A percentile compares a stretch with the other conserved stretches of the same genome.
phyloP scores from a whole-genome alignment of 2,113 vertebrate genomes.

The Thymallus thymallus region DNA sequence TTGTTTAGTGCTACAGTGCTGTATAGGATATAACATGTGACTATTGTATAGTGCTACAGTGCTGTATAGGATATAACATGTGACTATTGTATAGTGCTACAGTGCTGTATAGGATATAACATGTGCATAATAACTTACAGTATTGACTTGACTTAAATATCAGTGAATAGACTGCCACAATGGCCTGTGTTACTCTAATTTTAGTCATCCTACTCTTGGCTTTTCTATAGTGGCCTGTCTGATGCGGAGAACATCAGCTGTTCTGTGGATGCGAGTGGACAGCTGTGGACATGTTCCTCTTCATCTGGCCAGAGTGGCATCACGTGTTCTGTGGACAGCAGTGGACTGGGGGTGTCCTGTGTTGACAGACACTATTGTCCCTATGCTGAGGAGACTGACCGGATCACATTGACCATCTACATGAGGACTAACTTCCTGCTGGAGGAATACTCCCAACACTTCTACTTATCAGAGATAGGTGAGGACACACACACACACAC shows the following conservation, averaged over 20 bases:
- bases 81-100: too few relatives aligned
- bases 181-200: too few relatives aligned
- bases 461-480: conserved; percentile 65
- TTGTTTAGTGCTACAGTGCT: too few relatives aligned
- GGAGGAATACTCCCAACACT: conserved; percentile 49
- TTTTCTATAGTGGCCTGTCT: conserved; percentile 6
- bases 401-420: conserved; percentile 38
- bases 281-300: conserved; percentile 47
- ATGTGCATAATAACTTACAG: neutral
- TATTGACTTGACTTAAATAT: neutral
- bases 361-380: conserved; percentile 54
- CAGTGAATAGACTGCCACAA: too few relatives aligned
- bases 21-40: too few relatives aligned
- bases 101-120: neutral
- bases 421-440: conserved; percentile 39
- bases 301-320: conserved; percentile 28
- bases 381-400: conserved; percentile 51
- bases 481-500: neutral
- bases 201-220: too few relatives aligned
- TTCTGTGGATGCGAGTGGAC: conserved; percentile 27
- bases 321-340: conserved; percentile 43
- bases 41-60: too few relatives aligned
- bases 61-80: too few relatives aligned
- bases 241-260: conserved; percentile 12
- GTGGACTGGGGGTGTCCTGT: conserved; percentile 39